Evolutionary conservation across 1,140 invertebrate genomes (phyloP).

Genomic region (Aphidius gifuensis): DNA sequence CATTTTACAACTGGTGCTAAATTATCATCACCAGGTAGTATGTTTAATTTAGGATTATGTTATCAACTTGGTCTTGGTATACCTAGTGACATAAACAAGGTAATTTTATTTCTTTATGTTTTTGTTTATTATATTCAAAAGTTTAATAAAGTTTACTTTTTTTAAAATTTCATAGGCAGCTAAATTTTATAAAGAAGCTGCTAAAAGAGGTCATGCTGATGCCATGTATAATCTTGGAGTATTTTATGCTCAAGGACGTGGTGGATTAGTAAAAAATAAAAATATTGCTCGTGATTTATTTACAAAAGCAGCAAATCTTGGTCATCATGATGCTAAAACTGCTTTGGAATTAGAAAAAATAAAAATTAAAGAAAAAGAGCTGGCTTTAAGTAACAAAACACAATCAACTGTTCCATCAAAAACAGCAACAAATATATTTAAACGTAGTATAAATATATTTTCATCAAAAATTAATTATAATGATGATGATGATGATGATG

Average conservation of each 20-base stretch:
- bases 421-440: too few relatives aligned
- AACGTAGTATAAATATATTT: too few relatives aligned
- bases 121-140: background rate
- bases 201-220: slow-evolving; percentile 58
- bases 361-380: slow-evolving; percentile 2
- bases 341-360: slow-evolving; percentile 49
- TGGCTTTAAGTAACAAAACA: background rate
- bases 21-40: slow-evolving; percentile 57
- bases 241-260: slow-evolving; percentile 63
- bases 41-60: slow-evolving; percentile 63
- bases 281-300: slow-evolving; percentile 55
- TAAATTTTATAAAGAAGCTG: slow-evolving; percentile 59
- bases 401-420: too few relatives aligned
- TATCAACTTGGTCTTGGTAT: slow-evolving; percentile 63
- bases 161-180: slow-evolving; percentile 48
- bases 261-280: slow-evolving; percentile 53
- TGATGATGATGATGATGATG: too few relatives aligned
- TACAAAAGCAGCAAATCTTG: slow-evolving; percentile 58
- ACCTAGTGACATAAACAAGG: slow-evolving; percentile 56
- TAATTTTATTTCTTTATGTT: slow-evolving; percentile 30
- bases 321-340: slow-evolving; percentile 57
- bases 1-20: slow-evolving; percentile 56
- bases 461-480: too few relatives aligned
- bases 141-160: slow-evolving; percentile 25
- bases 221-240: slow-evolving; percentile 65